Conservation (phyloP, 1,140 invertebrate genomes). For the Musca vetustissima region DNA sequence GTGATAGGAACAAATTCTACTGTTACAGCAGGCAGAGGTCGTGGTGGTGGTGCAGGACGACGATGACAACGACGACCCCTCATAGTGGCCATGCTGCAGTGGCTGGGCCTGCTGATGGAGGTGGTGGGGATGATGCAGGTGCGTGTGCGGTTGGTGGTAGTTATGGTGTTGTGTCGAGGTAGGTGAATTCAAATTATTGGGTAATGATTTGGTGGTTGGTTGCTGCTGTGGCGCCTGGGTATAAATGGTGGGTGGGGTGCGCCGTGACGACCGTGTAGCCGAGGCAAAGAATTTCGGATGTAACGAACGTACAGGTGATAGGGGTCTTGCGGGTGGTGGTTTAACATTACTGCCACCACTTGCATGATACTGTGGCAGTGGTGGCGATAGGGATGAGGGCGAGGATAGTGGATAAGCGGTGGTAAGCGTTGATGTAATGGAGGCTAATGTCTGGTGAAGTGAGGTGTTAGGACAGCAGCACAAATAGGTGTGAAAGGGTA, state of each 20-base stretch:
- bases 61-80: too few species aligned
- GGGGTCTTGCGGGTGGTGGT: background rate
- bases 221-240: slow-evolving; percentile 39
- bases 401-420: slow-evolving; percentile 5
- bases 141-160: background rate
- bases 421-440: slow-evolving; percentile 3
- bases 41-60: slow-evolving; percentile 28
- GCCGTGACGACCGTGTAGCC: background rate
- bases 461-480: too few species aligned
- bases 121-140: too few species aligned
- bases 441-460: slow-evolving; percentile 15
- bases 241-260: slow-evolving; percentile 40
- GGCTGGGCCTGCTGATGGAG: background rate
- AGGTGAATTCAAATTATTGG: slow-evolving; percentile 2
- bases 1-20: slow-evolving; percentile 32
- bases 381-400: background rate
- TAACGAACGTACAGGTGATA: slow-evolving; percentile 12
- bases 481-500: too few species aligned
- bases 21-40: slow-evolving; percentile 30
- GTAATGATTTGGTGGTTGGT: slow-evolving; percentile 27
- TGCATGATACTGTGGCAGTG: slow-evolving; percentile 8
- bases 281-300: slow-evolving; percentile 10
- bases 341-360: background rate
- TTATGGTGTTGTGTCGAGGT: background rate
- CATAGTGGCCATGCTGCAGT: background rate